These are phyloP conservation scores for Zosterops hypoxanthus DNA, from an alignment of 2,113 vertebrate species.

Conservation along the genomic window DNA sequence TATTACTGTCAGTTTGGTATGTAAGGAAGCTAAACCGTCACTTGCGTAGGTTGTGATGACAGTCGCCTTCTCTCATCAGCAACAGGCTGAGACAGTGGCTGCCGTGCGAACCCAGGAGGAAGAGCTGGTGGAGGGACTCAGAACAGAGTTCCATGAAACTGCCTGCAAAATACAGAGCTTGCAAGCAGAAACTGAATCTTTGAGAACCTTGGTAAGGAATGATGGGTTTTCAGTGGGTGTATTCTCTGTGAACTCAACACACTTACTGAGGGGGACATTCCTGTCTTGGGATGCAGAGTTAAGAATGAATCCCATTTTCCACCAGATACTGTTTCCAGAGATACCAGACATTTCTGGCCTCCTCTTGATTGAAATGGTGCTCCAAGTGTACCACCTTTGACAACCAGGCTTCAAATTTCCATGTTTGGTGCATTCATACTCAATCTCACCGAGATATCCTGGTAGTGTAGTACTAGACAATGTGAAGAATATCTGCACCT, in stretches of 20 bases:
- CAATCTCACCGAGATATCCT: not conserved
- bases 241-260: not conserved
- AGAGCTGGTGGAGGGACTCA: conserved; percentile 82
- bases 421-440: not conserved
- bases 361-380: not conserved
- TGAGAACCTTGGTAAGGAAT: conserved; percentile 86
- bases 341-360: not conserved
- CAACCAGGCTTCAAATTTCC: not conserved
- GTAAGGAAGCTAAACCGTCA: not conserved
- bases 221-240: not conserved
- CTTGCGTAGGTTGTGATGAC: not conserved
- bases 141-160: conserved; percentile 80
- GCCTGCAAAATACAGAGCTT: conserved; percentile 90
- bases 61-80: not conserved
- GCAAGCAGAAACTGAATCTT: conserved; percentile 90
- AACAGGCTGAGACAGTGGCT: conserved; percentile 70
- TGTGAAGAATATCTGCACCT: not conserved
- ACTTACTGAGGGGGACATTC: not conserved
- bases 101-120: conserved; percentile 82
- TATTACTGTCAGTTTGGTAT: not conserved
- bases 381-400: not conserved
- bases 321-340: not conserved
- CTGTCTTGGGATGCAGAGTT: not conserved
- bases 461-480: not conserved
- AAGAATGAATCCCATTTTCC: not conserved